Conservation (phyloP, 2,113 vertebrate species). For the Scartelaos histophorus region DNA sequence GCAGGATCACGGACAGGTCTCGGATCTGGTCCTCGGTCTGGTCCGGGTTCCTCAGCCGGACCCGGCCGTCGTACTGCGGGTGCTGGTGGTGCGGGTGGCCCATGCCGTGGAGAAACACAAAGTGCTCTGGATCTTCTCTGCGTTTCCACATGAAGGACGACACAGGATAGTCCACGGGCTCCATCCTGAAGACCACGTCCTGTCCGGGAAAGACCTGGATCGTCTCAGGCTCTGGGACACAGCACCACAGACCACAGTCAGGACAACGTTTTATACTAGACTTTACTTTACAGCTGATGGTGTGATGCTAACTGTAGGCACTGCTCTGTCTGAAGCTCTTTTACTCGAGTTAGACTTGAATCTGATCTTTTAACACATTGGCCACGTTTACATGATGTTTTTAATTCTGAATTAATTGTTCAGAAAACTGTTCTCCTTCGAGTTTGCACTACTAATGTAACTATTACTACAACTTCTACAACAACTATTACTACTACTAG, state of each 20-base stretch:
- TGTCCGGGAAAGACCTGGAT: background rate
- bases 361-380: no score
- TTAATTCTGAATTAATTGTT: no score
- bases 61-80: background rate
- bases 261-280: background rate
- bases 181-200: background rate
- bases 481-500: no score
- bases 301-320: no score
- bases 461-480: no score
- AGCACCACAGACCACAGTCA: no score
- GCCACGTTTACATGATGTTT: no score
- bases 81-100: background rate
- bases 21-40: background rate
- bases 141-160: background rate
- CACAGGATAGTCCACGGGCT: background rate
- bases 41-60: background rate
- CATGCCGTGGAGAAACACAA: background rate
- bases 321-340: no score
- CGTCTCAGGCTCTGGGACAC: background rate
- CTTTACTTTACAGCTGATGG: background rate
- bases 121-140: background rate
- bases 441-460: no score
- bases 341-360: no score
- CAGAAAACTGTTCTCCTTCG: no score
- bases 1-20: background rate